These are phyloP conservation scores for Thinocorus orbignyianus DNA, from an alignment of 2,113 vertebrate genomes.

Conservation along the genomic window DNA sequence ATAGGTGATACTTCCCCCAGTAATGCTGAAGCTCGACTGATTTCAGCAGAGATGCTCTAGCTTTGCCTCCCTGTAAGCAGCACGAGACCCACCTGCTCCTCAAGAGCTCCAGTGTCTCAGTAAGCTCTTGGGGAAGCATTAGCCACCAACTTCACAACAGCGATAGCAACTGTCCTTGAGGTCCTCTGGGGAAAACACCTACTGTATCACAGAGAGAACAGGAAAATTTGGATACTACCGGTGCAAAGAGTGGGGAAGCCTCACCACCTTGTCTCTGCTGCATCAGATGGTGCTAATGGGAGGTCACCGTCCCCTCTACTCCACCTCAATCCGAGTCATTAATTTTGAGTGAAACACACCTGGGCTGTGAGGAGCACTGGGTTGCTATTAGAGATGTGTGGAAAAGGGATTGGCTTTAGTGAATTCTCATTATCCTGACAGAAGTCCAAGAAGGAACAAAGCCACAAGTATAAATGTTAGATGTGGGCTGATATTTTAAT, in stretches of 20 bases:
- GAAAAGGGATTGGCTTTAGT: not conserved
- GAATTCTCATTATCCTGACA: not conserved
- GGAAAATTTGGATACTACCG: not conserved
- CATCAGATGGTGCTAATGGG: not conserved
- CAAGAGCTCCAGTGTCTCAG: not conserved
- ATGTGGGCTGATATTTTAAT: not conserved
- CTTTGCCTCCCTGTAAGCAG: fast-evolving
- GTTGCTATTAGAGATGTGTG: not conserved
- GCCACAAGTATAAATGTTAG: not conserved
- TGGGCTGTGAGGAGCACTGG: not conserved
- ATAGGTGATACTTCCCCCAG: not conserved
- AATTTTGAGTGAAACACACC: not conserved
- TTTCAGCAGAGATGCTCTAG: not conserved
- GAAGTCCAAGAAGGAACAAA: not conserved
- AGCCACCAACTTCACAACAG: too few relatives aligned
- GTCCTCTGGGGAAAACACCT: not conserved
- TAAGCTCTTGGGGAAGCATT: too few relatives aligned
- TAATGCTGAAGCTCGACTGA: not conserved
- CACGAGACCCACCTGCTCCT: not conserved
- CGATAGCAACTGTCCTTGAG: not conserved
- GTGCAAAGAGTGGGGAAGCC: not conserved
- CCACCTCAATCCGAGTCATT: not conserved
- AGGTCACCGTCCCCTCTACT: not conserved
- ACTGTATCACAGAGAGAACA: not conserved
- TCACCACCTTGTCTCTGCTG: fast-evolving